Evolutionary conservation across 2,888 invertebrate genomes (phyloP), one percentile per base, ranked within the genome.

Genomic region (Malacosoma neustria): DNA sequence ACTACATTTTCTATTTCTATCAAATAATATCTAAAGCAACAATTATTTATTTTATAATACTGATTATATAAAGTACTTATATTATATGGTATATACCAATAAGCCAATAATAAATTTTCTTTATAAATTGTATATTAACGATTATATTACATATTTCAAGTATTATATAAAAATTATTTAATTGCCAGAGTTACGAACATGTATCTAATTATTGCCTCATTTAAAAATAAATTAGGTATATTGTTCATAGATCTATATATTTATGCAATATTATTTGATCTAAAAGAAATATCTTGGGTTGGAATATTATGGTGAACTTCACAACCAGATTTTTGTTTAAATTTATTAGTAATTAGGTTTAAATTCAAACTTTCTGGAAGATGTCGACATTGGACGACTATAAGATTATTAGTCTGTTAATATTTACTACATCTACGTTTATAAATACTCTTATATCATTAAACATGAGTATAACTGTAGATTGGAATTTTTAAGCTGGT

Each of bases 171-270:
- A 72, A 68, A 60, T 56, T 44, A 53, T 54, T 47, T 45, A 49
- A 45, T 57, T 38, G n/a, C n/a, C n/a, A n/a, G n/a, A n/a, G n/a
- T n/a, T n/a, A n/a, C n/a, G n/a, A n/a, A n/a, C n/a, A 57, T 63
- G 63, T 48, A 53, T 40, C 66, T 76, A 71, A 51, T 75, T 80
- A 77, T 79, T 77, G 76, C 79, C 72, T 62, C 54, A 64, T 54
- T 64, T 54, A 61, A 63, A 61, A 56, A 63, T 59, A 60, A 42
- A 51, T 49, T 31, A 11, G 11, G 31, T 11, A 14, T 30, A 35
- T 35, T 35, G 30, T 35, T 35, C 11, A 30, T 30, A 13, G 15
- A 35, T 30, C 14, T 35, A 14, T 30, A 31, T 32, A 31, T 32
- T 22, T 22, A 7, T 9, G 6, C 22, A 22, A 7, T 22, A 22